Percentiles rank a stretch among this genome's conserved stretches.
These are phyloP conservation scores for Dendropsophus ebraccatus DNA, from an alignment of 2,113 vertebrate species.

Conservation along the genomic window DNA sequence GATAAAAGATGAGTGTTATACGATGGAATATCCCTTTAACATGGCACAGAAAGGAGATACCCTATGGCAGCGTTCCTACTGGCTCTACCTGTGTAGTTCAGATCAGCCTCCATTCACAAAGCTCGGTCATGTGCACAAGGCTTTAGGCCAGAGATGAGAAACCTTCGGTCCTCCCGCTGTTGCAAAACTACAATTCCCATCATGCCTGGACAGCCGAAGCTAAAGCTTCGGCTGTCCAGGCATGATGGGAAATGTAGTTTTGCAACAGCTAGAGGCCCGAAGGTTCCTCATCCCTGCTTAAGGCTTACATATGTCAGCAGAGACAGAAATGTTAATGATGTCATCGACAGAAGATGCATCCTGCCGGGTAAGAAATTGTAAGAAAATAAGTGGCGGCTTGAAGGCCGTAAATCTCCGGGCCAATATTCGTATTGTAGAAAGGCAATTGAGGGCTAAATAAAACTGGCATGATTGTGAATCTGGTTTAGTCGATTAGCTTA, in stretches of 20 bases:
- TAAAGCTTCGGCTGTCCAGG: no score
- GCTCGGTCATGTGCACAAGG: not conserved
- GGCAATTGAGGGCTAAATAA: not conserved
- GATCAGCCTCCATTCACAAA: not conserved
- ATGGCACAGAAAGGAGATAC: no score
- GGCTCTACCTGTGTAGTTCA: not conserved
- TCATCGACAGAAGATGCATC: no score
- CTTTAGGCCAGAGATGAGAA: no score
- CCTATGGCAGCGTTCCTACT: not conserved
- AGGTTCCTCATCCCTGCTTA: no score
- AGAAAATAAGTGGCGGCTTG: not conserved
- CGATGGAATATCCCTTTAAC: not conserved
- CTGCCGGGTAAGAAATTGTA: not conserved
- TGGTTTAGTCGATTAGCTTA: slow-evolving; percentile 22
- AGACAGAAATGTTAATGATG: not conserved
- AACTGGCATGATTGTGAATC: not conserved
- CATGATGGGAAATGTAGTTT: no score
- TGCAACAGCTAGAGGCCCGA: no score
- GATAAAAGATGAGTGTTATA: no score
- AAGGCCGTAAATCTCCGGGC: not conserved
- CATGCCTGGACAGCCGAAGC: no score
- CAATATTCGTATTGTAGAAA: not conserved
- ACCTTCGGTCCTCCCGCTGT: no score
- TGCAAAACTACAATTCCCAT: no score
- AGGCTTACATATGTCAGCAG: not conserved